These are phyloP conservation scores for Smittia aterrima DNA, from an alignment of 2,888 invertebrate genomes.

Conservation along the genomic window DNA sequence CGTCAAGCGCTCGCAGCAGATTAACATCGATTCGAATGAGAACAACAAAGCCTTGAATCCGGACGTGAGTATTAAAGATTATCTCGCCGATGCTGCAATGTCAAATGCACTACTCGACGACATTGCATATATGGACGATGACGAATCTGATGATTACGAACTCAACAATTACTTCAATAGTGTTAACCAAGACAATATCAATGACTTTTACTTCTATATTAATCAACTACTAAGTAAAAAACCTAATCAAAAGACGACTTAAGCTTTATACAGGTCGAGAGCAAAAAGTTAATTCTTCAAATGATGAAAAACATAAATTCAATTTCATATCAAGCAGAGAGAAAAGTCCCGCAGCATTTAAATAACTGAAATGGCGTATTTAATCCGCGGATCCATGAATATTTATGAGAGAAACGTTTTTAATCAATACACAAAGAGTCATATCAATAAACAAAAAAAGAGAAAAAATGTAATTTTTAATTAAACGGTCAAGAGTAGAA, in stretches of 20 bases:
- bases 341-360: not conserved
- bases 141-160: slow-evolving; percentile 24
- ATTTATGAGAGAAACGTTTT: not conserved
- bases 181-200: slow-evolving; percentile 40
- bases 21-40: not conserved
- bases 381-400: slow-evolving; percentile 1
- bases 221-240: slow-evolving; percentile 33
- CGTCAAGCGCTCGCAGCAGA: slow-evolving; percentile 19
- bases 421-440: not conserved
- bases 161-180: slow-evolving; percentile 32
- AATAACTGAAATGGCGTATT: not conserved
- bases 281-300: not conserved
- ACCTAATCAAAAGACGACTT: slow-evolving; percentile 30
- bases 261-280: slow-evolving; percentile 22
- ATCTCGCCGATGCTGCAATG: not conserved
- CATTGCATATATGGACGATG: not conserved
- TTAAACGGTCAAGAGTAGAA: too few relatives aligned
- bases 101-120: not conserved
- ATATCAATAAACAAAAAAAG: not conserved
- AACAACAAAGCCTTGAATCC: not conserved
- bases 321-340: not conserved
- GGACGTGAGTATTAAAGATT: not conserved
- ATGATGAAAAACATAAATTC: not conserved
- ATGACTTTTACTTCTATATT: slow-evolving; percentile 39
- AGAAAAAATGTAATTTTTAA: too few relatives aligned